Percentiles rank a stretch among this genome's conserved stretches.
These are phyloP conservation scores for Biston stratarius DNA, from an alignment of 2,888 invertebrate species.

Conservation along the genomic window DNA sequence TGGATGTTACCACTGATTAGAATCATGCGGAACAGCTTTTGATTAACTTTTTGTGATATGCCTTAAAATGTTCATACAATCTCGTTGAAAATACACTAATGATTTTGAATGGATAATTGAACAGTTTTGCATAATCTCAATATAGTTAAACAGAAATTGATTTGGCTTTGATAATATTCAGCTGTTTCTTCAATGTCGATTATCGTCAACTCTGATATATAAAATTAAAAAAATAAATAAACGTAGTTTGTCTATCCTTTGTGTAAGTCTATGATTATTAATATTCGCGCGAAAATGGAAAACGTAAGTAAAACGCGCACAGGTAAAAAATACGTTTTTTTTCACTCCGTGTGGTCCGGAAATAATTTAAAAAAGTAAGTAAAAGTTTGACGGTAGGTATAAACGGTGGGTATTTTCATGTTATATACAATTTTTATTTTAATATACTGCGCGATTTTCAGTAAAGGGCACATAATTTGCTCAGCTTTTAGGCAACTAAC, in stretches of 20 bases:
- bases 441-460: constrained; percentile 30
- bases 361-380: constrained; percentile 45
- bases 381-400: constrained; percentile 67
- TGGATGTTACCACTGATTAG: constrained; percentile 1
- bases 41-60: not conserved
- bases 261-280: constrained; percentile 32
- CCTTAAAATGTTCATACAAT: constrained; percentile 1
- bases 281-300: constrained; percentile 39
- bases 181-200: constrained; percentile 6
- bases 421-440: constrained; percentile 40
- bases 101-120: not conserved
- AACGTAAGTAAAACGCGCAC: constrained; percentile 45
- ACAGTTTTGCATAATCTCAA: not conserved
- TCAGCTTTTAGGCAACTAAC: not conserved
- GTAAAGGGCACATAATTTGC: constrained; percentile 4
- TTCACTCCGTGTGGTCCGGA: constrained; percentile 46
- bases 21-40: not conserved
- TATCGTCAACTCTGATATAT: constrained; percentile 12
- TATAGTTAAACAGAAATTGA: constrained; percentile 1
- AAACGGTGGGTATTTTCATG: constrained; percentile 62
- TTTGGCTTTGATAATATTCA: constrained; percentile 1
- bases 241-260: constrained; percentile 40
- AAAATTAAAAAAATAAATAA: constrained; percentile 5
- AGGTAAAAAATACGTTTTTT: constrained; percentile 43
- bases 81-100: not conserved